Evolutionary conservation across 1,140 invertebrate genomes (phyloP).

Genomic region (Aphidius gifuensis): DNA sequence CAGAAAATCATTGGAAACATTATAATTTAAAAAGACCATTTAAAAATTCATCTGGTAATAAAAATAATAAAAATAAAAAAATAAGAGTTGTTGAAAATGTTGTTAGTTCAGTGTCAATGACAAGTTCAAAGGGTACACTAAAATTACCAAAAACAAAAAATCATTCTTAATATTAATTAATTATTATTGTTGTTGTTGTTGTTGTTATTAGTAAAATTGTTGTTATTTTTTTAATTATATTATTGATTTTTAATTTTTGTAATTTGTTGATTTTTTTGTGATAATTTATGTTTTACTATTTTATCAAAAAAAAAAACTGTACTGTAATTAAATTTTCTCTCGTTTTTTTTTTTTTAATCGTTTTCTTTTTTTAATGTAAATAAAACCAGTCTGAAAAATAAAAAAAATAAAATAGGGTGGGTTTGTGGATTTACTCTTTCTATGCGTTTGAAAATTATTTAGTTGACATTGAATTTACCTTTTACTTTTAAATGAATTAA

Average conservation of each 20-base stretch:
- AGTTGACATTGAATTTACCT: no score
- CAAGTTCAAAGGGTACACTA: constrained; percentile 12
- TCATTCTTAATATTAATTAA: background rate
- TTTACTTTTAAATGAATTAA: no score
- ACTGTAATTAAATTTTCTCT: no score
- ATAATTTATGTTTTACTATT: background rate
- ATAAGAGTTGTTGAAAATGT: constrained; percentile 22
- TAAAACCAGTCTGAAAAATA: no score
- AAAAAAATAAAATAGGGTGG: no score
- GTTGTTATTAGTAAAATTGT: background rate
- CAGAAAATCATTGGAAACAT: constrained; percentile 3
- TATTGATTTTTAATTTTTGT: background rate
- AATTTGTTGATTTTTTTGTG: background rate
- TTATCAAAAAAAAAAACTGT: background rate
- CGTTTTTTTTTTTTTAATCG: no score
- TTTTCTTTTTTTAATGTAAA: no score
- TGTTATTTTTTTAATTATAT: background rate
- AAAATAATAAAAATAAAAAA: constrained; percentile 11
- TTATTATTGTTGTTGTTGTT: background rate
- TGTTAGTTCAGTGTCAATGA: constrained; percentile 17
- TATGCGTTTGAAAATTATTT: no score
- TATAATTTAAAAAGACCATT: background rate
- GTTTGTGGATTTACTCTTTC: no score
- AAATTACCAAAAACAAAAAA: background rate
- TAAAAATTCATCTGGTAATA: constrained; percentile 1